Evolutionary conservation across 1,140 invertebrate genomes (phyloP).

Genomic region (Zaprionus ornatus): DNA sequence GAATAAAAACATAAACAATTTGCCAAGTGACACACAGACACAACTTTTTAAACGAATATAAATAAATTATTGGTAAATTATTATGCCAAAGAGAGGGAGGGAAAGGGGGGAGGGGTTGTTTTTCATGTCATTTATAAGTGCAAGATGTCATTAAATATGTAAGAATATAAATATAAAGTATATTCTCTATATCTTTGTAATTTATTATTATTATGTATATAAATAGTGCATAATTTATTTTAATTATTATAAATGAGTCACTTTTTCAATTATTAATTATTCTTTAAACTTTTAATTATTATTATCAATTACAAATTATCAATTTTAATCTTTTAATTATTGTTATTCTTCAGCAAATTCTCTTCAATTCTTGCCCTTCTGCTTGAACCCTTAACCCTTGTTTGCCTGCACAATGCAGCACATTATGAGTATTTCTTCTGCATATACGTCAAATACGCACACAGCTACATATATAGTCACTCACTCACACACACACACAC

Average conservation of each 20-base stretch:
- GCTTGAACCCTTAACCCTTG: neutral
- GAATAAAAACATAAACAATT: conserved; percentile 35
- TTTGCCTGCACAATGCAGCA: neutral
- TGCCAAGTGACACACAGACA: conserved; percentile 15
- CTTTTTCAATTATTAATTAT: neutral
- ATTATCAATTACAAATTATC: neutral
- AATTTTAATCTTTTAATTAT: neutral
- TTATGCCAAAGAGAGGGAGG: neutral
- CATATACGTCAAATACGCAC: neutral
- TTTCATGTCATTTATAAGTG: neutral
- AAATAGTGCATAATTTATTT: neutral
- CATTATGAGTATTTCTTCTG: neutral
- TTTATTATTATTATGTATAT: neutral
- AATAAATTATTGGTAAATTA: conserved; percentile 19
- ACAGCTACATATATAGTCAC: neutral
- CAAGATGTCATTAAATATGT: neutral
- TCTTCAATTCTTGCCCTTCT: neutral
- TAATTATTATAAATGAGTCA: neutral
- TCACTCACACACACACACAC: neutral
- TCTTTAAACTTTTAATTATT: neutral
- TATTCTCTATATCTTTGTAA: neutral
- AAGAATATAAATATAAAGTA: neutral
- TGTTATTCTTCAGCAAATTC: neutral
- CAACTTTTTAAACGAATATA: conserved; percentile 17
- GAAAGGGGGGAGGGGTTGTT: neutral